phyloP scores from a whole-genome alignment of 2,888 invertebrate species.

The Netelia virgata region DNA sequence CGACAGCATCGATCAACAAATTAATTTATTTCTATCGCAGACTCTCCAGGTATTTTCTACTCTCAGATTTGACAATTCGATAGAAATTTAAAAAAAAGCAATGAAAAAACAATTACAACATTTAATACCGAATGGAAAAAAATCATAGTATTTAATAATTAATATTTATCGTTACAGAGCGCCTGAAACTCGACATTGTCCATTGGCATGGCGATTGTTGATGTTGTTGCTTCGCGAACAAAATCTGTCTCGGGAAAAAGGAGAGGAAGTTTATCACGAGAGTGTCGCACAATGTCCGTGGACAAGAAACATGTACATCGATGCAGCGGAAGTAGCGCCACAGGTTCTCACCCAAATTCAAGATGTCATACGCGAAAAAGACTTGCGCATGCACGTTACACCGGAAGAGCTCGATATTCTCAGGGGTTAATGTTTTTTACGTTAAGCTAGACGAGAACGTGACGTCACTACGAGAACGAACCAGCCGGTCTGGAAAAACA shows the following conservation, averaged over 20 bases:
- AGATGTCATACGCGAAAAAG: slow-evolving; percentile 91
- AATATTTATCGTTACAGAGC: slow-evolving; percentile 66
- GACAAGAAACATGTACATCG: slow-evolving; percentile 87
- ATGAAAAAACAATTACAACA: slow-evolving; percentile 7
- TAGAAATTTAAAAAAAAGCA: too few species aligned
- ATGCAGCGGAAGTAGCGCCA: slow-evolving; percentile 89
- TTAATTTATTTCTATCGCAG: slow-evolving; percentile 78
- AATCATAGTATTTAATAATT: slow-evolving; percentile 6
- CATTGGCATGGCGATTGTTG: slow-evolving; percentile 88
- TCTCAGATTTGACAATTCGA: background rate
- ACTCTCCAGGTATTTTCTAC: slow-evolving; percentile 75
- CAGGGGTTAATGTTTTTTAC: slow-evolving; percentile 82
- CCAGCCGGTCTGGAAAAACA: background rate
- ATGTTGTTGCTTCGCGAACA: slow-evolving; percentile 86
- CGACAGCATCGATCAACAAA: slow-evolving; percentile 79
- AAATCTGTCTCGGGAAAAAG: slow-evolving; percentile 80
- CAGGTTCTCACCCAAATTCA: slow-evolving; percentile 87
- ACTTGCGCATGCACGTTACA: slow-evolving; percentile 90
- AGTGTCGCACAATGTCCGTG: slow-evolving; percentile 81
- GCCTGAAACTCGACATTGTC: slow-evolving; percentile 85
- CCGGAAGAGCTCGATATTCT: slow-evolving; percentile 91
- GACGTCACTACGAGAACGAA: background rate
- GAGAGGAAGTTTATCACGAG: slow-evolving; percentile 82
- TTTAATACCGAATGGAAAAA: background rate
- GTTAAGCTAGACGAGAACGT: too few species aligned